phyloP scores from a whole-genome alignment of 2,888 invertebrate genomes.

The Resseliella maxima region DNA sequence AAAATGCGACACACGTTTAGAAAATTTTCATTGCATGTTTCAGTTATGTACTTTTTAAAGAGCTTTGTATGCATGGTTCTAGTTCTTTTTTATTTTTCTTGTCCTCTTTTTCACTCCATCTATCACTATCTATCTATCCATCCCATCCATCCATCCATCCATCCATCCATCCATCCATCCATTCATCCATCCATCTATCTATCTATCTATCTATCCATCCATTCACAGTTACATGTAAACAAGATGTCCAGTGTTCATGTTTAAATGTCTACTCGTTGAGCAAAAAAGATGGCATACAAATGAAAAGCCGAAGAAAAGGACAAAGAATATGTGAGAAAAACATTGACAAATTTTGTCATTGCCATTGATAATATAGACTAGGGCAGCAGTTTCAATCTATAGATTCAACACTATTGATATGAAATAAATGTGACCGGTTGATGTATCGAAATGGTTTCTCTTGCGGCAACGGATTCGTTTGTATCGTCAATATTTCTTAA shows the following conservation, averaged over 20 bases:
- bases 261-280: not conserved
- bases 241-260: not conserved
- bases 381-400: not conserved
- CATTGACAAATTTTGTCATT: constrained; percentile 29
- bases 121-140: not conserved
- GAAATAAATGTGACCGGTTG: not conserved
- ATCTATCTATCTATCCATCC: no score
- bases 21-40: constrained; percentile 41
- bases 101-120: no score
- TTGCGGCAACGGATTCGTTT: not conserved
- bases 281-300: no score
- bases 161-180: no score
- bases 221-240: not conserved
- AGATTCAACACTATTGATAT: constrained; percentile 1
- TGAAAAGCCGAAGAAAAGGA: not conserved
- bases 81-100: not conserved
- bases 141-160: not conserved
- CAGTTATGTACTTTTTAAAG: not conserved
- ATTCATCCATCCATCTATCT: no score
- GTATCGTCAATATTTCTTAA: not conserved
- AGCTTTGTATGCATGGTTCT: not conserved
- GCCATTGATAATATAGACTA: constrained; percentile 39
- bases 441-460: no score
- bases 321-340: not conserved
- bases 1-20: constrained; percentile 51